These are phyloP conservation scores for Galerucella nymphaeae DNA, from an alignment of 2,888 invertebrate genomes.

Conservation along the genomic window DNA sequence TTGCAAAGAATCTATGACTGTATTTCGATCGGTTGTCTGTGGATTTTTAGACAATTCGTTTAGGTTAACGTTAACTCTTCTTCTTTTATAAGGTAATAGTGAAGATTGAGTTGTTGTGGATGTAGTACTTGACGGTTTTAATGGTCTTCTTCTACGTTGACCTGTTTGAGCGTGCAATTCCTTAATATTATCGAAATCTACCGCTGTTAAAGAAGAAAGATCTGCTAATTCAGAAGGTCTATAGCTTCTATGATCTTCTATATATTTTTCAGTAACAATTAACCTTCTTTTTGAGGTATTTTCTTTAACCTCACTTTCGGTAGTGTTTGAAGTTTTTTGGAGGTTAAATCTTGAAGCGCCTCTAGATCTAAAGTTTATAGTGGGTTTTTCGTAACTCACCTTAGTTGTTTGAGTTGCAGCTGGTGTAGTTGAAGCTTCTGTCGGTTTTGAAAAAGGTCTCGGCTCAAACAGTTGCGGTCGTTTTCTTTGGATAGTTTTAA, in stretches of 20 bases:
- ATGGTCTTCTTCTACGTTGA: slow-evolving; percentile 46
- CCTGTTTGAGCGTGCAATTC: slow-evolving; percentile 42
- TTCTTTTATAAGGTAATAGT: slow-evolving; percentile 17
- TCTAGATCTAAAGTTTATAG: slow-evolving; percentile 46
- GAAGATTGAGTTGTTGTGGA: slow-evolving; percentile 41
- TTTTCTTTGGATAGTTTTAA: slow-evolving; percentile 44
- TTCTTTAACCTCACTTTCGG: slow-evolving; percentile 8
- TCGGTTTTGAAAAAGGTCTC: slow-evolving; percentile 58
- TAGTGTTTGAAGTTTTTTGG: slow-evolving; percentile 13
- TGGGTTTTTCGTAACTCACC: slow-evolving; percentile 65
- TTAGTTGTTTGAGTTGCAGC: slow-evolving; percentile 58
- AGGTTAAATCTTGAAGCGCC: slow-evolving; percentile 52
- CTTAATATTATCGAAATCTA: slow-evolving; percentile 61
- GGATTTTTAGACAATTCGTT: slow-evolving; percentile 3
- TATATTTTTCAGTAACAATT: slow-evolving; percentile 49
- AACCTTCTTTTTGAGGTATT: slow-evolving; percentile 29
- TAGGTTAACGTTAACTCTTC: slow-evolving; percentile 33
- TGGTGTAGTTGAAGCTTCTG: slow-evolving; percentile 52
- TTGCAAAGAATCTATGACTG: neutral
- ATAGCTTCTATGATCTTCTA: slow-evolving; percentile 56
- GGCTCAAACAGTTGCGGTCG: slow-evolving; percentile 57
- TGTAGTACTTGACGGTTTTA: slow-evolving; percentile 39
- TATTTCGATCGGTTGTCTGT: neutral
- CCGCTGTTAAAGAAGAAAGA: slow-evolving; percentile 68
- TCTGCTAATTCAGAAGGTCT: slow-evolving; percentile 66